These are phyloP conservation scores for Tetranychus piercei DNA, from an alignment of 2,888 invertebrate genomes.

Conservation along the genomic window DNA sequence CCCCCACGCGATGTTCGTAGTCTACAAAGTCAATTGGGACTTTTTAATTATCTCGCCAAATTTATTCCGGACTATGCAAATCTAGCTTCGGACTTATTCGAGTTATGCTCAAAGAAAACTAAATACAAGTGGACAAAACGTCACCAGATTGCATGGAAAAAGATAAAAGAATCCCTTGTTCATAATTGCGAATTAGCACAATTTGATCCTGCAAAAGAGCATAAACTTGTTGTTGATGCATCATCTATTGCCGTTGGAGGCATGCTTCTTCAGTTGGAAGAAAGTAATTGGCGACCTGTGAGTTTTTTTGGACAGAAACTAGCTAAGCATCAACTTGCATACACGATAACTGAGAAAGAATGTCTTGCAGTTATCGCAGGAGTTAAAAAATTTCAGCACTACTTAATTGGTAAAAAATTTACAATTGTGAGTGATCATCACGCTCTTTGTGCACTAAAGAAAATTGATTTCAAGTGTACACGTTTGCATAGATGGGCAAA, in stretches of 20 bases:
- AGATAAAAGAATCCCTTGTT: not conserved
- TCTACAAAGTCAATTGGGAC: not conserved
- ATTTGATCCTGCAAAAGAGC: not conserved
- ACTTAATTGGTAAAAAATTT: not conserved
- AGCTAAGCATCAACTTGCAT: slow-evolving; percentile 27
- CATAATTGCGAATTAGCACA: not conserved
- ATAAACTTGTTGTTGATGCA: not conserved
- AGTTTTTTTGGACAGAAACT: not conserved
- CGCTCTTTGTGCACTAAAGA: not conserved
- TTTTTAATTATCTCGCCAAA: not conserved
- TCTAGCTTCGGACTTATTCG: not conserved
- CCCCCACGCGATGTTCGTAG: not conserved
- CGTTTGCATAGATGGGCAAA: not conserved
- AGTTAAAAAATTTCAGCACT: not conserved
- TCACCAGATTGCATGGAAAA: not conserved
- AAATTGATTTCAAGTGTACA: not conserved
- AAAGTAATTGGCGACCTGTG: not conserved
- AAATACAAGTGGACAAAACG: not conserved
- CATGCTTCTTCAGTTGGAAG: not conserved
- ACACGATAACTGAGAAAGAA: not conserved
- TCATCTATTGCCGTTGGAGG: not conserved
- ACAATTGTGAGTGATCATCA: not conserved
- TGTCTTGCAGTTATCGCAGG: not conserved
- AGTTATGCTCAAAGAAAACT: not conserved
- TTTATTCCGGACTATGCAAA: slow-evolving; percentile 1